Percentiles rank a stretch among this genome's conserved stretches.
These are phyloP conservation scores for Astreopora myriophthalma DNA, from an alignment of 64 coral and sea anemone genomes.

Conservation along the genomic window DNA sequence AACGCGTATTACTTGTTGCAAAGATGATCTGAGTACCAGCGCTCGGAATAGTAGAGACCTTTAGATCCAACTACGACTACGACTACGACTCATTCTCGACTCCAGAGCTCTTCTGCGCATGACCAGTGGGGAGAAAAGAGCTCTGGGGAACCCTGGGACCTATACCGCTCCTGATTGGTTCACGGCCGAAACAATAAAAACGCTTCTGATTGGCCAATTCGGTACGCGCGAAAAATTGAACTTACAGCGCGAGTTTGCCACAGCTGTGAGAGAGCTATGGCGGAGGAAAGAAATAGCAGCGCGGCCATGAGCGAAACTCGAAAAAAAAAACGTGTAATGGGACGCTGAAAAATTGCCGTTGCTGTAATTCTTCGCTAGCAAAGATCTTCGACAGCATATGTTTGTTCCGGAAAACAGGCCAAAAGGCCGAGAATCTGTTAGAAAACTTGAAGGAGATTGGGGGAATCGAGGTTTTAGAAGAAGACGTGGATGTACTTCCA, in stretches of 20 bases:
- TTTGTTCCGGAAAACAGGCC: neutral
- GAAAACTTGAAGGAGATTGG: constrained; percentile 35
- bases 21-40: too few relatives aligned
- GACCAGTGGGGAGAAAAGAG: neutral
- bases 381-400: neutral
- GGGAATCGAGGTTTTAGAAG: constrained; percentile 8
- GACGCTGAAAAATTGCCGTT: neutral
- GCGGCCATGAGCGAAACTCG: neutral
- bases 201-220: neutral
- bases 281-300: neutral
- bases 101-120: neutral
- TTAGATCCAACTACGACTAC: too few relatives aligned
- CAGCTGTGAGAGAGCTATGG: neutral
- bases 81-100: neutral
- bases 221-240: neutral
- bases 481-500: constrained; percentile 8
- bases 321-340: neutral
- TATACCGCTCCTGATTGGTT: neutral
- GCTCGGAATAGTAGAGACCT: too few relatives aligned
- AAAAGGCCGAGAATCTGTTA: constrained; percentile 9
- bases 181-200: neutral
- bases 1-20: too few relatives aligned
- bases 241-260: neutral
- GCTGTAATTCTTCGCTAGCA: neutral
- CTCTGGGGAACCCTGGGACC: neutral